Evolutionary conservation across 2,113 vertebrate genomes (phyloP), one percentile per base, ranked within the genome.

Genomic region (Neodontobutis hainanensis): DNA sequence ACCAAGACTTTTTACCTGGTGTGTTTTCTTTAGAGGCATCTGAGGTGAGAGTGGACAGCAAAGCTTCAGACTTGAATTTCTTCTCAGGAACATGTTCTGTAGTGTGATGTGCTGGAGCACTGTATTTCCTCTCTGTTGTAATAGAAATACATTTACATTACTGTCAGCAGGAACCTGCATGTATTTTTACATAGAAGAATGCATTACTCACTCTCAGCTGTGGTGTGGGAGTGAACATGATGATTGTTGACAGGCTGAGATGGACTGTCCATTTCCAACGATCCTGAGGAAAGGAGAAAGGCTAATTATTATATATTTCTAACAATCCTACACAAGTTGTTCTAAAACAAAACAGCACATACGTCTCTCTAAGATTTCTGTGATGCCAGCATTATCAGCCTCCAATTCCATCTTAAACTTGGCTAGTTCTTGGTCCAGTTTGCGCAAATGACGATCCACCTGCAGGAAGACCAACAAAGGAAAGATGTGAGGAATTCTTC

Each of bases 351-450:
- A 34, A 35, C 11, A 2, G 3, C 5, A 40, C 95, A 93, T 90
- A 99, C 97, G 91, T 91, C 97, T 94, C 90, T 99, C 97, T 85
- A 99, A 78, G 90, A 99, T 94, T 91, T 99, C 97, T 1, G 97
- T 99, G 90, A 99, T 99, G 61, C 97, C 97, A 62, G 97, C 97
- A 72, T 99, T 99, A 91, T 99, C 97, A 7, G 97, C 97, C 92
- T 99, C 97, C 82, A 99, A 93, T 82, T 99, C 97, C 97, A 99
- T 99, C 93, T 99, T 99, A 83, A 99, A 99, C 84, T 99, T 99
- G 72, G 96, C 96, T 1, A 99, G 92, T 77, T 99, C 97, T 87
- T 99, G 97, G 90, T 99, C 97, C 90, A 99, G 66, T 85, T 99
- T 99, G 74, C 97, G 92, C 81, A 99, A 92, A 80, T 99, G 97